Evolutionary conservation across 2,888 invertebrate species (phyloP).

Genomic region (Lomographa bimaculata): DNA sequence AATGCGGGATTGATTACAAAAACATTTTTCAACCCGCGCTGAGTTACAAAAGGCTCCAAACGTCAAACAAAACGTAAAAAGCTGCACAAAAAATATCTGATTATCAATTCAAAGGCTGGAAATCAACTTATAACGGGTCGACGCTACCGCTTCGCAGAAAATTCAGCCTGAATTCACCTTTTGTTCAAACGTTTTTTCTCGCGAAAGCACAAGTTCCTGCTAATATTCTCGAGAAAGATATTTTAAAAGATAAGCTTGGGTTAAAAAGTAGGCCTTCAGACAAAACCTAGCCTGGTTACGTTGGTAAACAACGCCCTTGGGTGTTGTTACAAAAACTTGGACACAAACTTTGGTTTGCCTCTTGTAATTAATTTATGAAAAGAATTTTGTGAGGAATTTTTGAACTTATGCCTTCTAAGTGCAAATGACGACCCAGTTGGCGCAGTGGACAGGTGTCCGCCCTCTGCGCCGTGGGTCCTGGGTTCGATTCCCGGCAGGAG

Average conservation of each 20-base stretch:
- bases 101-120: slow-evolving; percentile 31
- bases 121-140: slow-evolving; percentile 30
- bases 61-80: slow-evolving; percentile 28
- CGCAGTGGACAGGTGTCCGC: too few relatives aligned
- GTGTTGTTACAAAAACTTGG: not conserved
- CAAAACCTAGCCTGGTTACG: slow-evolving; percentile 11
- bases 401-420: too few relatives aligned
- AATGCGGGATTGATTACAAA: slow-evolving; percentile 11
- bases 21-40: slow-evolving; percentile 11
- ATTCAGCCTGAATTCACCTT: slow-evolving; percentile 15
- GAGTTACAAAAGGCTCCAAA: slow-evolving; percentile 24
- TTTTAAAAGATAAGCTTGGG: slow-evolving; percentile 19
- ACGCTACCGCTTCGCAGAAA: slow-evolving; percentile 19
- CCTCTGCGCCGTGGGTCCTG: too few relatives aligned
- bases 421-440: too few relatives aligned
- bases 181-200: slow-evolving; percentile 25
- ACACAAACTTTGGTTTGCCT: too few relatives aligned
- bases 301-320: slow-evolving; percentile 2
- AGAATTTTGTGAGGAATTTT: too few relatives aligned
- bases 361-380: too few relatives aligned
- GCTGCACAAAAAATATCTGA: slow-evolving; percentile 24
- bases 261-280: slow-evolving; percentile 12
- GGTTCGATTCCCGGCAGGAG: too few relatives aligned
- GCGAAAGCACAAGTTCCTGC: slow-evolving; percentile 13
- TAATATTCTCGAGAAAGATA: slow-evolving; percentile 19